A percentile compares a stretch with the other conserved stretches of the same genome.
Evolutionary conservation across 2,797 vertebrate species (phyloP).

Genomic region (Spheniscus humboldti): DNA sequence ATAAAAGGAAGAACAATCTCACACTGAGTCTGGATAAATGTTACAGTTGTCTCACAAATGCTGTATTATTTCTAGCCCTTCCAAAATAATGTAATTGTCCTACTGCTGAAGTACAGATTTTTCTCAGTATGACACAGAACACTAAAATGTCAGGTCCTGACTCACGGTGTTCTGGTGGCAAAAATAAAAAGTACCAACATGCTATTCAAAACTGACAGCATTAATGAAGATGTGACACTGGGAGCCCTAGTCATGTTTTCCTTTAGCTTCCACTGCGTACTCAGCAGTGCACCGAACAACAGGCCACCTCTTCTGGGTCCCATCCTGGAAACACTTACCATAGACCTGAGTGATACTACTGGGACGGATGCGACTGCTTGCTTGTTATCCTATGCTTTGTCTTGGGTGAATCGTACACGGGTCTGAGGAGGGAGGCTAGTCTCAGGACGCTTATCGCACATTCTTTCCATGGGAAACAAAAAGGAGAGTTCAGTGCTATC

Average conservation of each 20-base stretch:
- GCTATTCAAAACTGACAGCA: conserved; percentile 47
- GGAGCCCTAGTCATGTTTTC: background rate
- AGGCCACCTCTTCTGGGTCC: background rate
- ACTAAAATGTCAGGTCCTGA: conserved; percentile 73
- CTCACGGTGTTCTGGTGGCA: conserved; percentile 69
- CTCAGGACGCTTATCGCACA: background rate
- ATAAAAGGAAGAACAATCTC: conserved; percentile 58
- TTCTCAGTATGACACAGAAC: conserved; percentile 72
- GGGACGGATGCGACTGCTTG: background rate
- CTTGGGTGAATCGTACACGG: background rate
- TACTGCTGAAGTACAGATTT: conserved; percentile 68
- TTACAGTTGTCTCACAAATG: conserved; percentile 61
- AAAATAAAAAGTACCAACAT: conserved; percentile 67
- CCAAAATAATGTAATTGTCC: conserved; percentile 57
- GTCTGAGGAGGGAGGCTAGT: background rate
- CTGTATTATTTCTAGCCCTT: conserved; percentile 56
- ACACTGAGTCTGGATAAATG: conserved; percentile 50
- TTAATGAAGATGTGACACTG: conserved; percentile 38
- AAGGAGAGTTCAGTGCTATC: conserved; percentile 44
- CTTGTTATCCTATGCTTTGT: background rate
- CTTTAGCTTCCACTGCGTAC: background rate
- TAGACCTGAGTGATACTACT: background rate
- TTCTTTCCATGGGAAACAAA: background rate
- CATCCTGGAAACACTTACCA: conserved; percentile 33
- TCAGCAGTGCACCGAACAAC: fast-evolving